phyloP scores from a whole-genome alignment of 2,888 invertebrate genomes.

The Drosophila pseudotakahashii region DNA sequence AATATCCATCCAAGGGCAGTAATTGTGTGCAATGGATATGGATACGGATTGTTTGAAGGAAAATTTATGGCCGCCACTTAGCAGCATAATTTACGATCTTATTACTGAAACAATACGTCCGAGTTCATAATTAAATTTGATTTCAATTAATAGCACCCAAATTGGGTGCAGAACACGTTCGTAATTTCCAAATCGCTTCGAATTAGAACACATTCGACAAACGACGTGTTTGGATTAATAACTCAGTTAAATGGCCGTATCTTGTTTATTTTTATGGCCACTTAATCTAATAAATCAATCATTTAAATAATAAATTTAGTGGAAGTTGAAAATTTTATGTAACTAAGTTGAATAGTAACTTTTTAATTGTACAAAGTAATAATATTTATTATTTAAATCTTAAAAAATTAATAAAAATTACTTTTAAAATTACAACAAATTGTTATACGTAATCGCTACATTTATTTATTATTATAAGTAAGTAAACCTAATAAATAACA shows the following conservation, averaged over 20 bases:
- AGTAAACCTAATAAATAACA: too few relatives aligned
- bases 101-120: background rate
- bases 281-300: constrained; percentile 7
- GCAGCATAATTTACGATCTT: constrained; percentile 14
- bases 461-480: too few relatives aligned
- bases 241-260: constrained; percentile 5
- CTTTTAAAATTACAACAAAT: too few relatives aligned
- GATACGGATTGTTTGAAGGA: constrained; percentile 35
- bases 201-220: constrained; percentile 28
- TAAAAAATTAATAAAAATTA: too few relatives aligned
- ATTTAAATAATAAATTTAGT: background rate
- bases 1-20: constrained; percentile 34
- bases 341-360: too few relatives aligned
- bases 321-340: background rate
- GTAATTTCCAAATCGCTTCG: constrained; percentile 6
- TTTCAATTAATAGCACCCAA: constrained; percentile 12
- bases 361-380: too few relatives aligned
- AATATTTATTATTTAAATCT: too few relatives aligned
- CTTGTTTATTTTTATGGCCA: constrained; percentile 7
- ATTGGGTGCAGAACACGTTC: constrained; percentile 12
- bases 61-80: constrained; percentile 35
- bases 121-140: constrained; percentile 10
- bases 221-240: constrained; percentile 22
- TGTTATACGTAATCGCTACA: too few relatives aligned
- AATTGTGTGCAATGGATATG: constrained; percentile 38